phyloP scores from a whole-genome alignment of 2,888 invertebrate genomes.

The Drosophila algonquin region DNA sequence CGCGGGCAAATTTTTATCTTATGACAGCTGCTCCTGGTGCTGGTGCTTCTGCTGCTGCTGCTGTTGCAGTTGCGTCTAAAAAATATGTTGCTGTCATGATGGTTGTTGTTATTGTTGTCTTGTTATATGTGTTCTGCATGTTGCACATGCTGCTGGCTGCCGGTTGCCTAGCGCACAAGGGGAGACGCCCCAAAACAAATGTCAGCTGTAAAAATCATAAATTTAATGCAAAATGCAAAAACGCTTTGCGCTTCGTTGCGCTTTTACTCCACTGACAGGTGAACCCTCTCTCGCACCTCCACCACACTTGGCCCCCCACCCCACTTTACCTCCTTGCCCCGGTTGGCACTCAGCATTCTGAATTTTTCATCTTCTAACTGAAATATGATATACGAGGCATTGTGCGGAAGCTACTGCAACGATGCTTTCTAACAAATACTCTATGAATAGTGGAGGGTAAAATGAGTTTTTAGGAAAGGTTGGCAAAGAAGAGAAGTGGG shows the following conservation, averaged over 20 bases:
- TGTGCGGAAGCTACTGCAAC: conserved; percentile 1
- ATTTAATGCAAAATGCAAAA: conserved; percentile 78
- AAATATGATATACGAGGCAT: conserved; percentile 44
- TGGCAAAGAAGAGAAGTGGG: neutral
- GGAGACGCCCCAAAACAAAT: conserved; percentile 75
- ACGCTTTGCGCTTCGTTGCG: conserved; percentile 77
- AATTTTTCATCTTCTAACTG: conserved; percentile 23
- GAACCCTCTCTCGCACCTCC: conserved; percentile 40
- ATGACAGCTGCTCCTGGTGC: conserved; percentile 78
- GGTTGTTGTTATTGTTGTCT: conserved; percentile 60
- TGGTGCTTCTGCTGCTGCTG: conserved; percentile 33
- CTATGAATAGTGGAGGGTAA: neutral
- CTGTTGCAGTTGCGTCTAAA: conserved; percentile 47
- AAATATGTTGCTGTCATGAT: conserved; percentile 70
- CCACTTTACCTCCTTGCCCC: neutral
- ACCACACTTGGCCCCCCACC: neutral
- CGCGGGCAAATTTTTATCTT: conserved; percentile 82
- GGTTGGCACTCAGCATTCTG: neutral
- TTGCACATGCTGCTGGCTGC: conserved; percentile 63
- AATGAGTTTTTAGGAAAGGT: neutral
- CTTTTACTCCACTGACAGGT: conserved; percentile 75
- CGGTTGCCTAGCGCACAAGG: conserved; percentile 25
- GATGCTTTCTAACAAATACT: conserved; percentile 29
- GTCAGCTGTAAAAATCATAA: conserved; percentile 80
- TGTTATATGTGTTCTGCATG: conserved; percentile 66